Conservation (phyloP, 2,113 vertebrate genomes). For the Cryptotis parvus region DNA sequence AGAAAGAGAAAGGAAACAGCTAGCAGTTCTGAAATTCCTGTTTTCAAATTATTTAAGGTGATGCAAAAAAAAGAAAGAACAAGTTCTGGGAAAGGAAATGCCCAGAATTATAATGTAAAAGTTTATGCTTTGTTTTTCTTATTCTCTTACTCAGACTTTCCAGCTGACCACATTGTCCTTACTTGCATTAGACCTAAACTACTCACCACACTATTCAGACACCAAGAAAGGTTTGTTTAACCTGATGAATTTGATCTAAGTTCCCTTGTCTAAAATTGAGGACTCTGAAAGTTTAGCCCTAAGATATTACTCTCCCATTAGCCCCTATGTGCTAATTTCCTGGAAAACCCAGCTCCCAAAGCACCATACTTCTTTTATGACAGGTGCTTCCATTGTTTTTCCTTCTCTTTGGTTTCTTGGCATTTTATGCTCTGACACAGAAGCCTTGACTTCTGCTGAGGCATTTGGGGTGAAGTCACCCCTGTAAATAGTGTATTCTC, state of each 20-base stretch:
- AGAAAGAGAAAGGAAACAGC: no score
- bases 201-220: neutral
- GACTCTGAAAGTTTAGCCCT: neutral
- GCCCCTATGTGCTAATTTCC: no score
- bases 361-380: neutral
- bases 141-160: neutral
- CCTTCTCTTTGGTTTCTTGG: neutral
- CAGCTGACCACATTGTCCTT: neutral
- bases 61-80: neutral
- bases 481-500: neutral
- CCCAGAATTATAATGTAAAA: neutral
- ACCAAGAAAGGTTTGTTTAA: neutral
- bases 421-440: rapidly evolving
- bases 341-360: neutral
- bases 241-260: neutral
- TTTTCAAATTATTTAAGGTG: slow-evolving; percentile 46
- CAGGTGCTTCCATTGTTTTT: neutral
- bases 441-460: neutral
- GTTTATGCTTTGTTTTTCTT: neutral
- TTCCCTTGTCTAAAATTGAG: neutral
- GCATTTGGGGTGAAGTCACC: neutral
- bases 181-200: neutral
- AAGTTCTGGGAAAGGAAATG: neutral
- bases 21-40: neutral
- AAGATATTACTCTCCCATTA: neutral